Evolutionary conservation across 2,113 vertebrate genomes (phyloP), one percentile per base, ranked within the genome.

Genomic region (Carlito syrichta): DNA sequence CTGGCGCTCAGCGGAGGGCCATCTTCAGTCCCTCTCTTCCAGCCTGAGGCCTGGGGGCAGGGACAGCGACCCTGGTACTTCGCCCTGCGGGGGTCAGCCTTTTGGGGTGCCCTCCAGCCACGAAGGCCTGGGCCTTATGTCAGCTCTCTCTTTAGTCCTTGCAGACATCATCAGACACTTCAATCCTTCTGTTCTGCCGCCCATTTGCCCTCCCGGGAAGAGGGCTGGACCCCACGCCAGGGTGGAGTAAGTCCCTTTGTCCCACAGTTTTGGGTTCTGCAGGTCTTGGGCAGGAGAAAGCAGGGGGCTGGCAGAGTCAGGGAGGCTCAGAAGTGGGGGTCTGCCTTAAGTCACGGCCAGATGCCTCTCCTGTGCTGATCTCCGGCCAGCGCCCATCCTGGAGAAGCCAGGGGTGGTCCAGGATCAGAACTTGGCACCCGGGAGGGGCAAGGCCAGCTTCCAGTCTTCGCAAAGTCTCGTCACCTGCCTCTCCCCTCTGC

Each of bases 101-200:
- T 62, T 68, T 66, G 20, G 66, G 40, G 60, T 66, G 78, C 73
- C 81, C 66, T 52, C 63, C 7, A 32, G 52, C 38, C 3, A 3
- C 48, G 13, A 14, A 54, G 89, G 35, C 71, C 63, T 10, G 11
- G 14, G 22, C 45, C 86, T 96, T 66, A 95, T 58, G 32, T 48
- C 58, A 38, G 27, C 30, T 77, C 43, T 94, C 86, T 96, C 89
- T 92, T n/a, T 40, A 98, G 98, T 60, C 92, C 96, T 74, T 98
- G 97, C 97, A 99, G 98, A 74, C 66, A 77, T 99, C 87, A 66
- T 99, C 69, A 95, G 96, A 84, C 82, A 77, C 40, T 98, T 98
- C 97, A 98, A 45, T 71, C 98, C 98, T n/a, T 98, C 79, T 0
- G 96, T 98, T 45, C 94, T 97, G 48, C 54, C 48, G 90, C 58